Conservation (phyloP, 1,140 invertebrate genomes). For the Drosophila pectinifera region DNA sequence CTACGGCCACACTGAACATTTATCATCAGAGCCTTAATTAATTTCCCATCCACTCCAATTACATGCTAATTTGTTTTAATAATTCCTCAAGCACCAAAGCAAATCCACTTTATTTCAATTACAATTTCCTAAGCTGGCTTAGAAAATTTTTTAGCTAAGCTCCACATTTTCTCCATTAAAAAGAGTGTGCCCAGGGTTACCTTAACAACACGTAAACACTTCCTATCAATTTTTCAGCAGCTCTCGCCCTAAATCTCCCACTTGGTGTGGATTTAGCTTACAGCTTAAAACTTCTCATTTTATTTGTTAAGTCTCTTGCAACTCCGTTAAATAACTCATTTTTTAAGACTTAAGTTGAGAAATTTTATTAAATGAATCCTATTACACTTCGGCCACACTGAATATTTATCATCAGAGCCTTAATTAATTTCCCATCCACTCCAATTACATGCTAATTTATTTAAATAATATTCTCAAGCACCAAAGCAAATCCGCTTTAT, state of each 20-base stretch:
- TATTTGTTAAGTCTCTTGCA: no score
- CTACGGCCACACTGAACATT: background rate
- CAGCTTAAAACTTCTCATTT: background rate
- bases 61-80: background rate
- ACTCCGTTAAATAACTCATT: background rate
- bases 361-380: no score
- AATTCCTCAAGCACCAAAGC: no score
- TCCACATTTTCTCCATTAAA: constrained; percentile 7
- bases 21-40: background rate
- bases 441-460: background rate
- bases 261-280: constrained; percentile 6
- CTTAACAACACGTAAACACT: constrained; percentile 7
- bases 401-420: background rate
- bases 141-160: background rate
- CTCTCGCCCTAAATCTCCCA: constrained; percentile 15
- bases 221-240: constrained; percentile 46
- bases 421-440: background rate
- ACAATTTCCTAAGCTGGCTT: background rate
- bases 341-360: no score
- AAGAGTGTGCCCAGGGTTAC: constrained; percentile 10
- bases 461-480: no score
- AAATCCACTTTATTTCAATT: background rate
- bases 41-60: background rate
- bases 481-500: background rate
- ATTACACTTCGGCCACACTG: no score